Base-by-base conservation (phyloP, 1,140 invertebrate species). In the Procambarus virginalis region DNA sequence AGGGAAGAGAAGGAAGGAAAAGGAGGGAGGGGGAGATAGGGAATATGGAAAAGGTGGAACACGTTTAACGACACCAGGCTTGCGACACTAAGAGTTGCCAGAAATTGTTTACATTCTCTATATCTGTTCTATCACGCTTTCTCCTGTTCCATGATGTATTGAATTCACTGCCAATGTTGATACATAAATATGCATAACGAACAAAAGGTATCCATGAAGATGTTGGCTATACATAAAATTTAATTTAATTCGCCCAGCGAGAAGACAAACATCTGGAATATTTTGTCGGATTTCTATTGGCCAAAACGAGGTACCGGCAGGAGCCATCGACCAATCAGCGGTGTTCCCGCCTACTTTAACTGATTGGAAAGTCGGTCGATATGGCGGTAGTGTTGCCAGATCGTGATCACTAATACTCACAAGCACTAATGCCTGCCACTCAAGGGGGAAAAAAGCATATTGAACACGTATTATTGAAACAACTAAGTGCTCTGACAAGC, bases 341-440 rank as follows among this genome's bases (percentile, higher is more conserved):
- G 20, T 34, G 68, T 9, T 14, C 68, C 5, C 2, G 14, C 20
- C n/a, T 34, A 14, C 12, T 14, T 34, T 34, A 14, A 22, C n/a
- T 73, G 68, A 68, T 34, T 73, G 68, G 68, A 34, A 73, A 73
- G 68, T 73, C n/a, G 68, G 68, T 73, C 68, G 68, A 73, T 73
- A 34, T 73, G 64, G 34, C 34, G 34, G 34, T 34, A 68, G 68
- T 73, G 68, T 73, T 73, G 68, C 68, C 10, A 2, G 22, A 34
- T 10, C 22, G 68, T 73, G 68, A 34, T 73, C n/a, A 2, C 22
- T 22, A 5, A 73, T 73, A 73, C 5, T 34, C 68, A 34, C 10
- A 73, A 34, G n/a, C 20, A 4, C 20, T 20, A 64, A 17, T 64
- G 17, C 17, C 34, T 34, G 34, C 34, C 34, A 34, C 34, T 34